Conservation (phyloP, 2,113 vertebrate genomes). For the Perca flavescens region DNA sequence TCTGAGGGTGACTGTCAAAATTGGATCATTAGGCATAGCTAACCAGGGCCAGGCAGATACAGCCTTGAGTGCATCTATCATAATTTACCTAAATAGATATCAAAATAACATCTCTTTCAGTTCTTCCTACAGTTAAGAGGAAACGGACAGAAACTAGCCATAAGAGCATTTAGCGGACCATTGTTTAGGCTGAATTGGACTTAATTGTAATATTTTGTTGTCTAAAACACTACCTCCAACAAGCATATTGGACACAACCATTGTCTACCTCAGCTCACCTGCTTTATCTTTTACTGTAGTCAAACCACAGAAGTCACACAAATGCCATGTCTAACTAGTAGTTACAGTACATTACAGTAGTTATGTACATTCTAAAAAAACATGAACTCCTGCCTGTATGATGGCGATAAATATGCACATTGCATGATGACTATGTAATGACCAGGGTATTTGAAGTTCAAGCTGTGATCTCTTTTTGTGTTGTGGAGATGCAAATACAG, state of each 20-base stretch:
- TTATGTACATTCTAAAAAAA: not conserved
- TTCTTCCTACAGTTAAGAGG: not conserved
- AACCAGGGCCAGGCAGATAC: constrained; percentile 1
- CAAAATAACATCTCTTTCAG: not conserved
- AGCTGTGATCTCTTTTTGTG: not conserved
- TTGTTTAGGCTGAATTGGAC: not conserved
- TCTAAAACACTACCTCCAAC: not conserved
- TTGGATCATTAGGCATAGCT: not conserved
- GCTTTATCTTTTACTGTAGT: not conserved
- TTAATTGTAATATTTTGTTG: not conserved
- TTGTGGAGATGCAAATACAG: not conserved
- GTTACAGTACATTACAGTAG: not conserved
- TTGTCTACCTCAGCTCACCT: not conserved
- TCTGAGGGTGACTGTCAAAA: constrained; percentile 19
- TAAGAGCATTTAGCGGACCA: not conserved
- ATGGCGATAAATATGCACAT: not conserved
- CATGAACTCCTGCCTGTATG: not conserved
- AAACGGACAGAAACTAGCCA: not conserved
- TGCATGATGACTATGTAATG: not conserved
- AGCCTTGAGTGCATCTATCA: not conserved
- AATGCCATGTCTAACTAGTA: not conserved
- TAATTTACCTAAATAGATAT: not conserved
- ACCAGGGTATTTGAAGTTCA: not conserved
- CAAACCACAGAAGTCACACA: not conserved
- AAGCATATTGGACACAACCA: not conserved